These are phyloP conservation scores for Bhutanitis thaidina DNA, from an alignment of 2,888 invertebrate genomes.

Conservation along the genomic window DNA sequence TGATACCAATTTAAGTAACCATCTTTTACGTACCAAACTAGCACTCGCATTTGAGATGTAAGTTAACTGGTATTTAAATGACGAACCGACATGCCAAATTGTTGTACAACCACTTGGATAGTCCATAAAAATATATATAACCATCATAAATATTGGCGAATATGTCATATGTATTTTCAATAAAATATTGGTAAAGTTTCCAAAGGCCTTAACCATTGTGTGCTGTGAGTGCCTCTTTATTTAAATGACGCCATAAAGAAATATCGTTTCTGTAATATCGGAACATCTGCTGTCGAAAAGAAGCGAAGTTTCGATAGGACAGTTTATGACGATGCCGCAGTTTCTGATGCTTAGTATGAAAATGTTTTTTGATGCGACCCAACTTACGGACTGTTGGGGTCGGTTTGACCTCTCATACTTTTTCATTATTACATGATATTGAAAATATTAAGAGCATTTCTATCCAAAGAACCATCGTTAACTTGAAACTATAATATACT, in stretches of 20 bases:
- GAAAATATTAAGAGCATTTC: neutral
- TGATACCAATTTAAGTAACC: too few species aligned
- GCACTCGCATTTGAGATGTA: too few species aligned
- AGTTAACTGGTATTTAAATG: too few species aligned
- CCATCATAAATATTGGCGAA: slow-evolving; percentile 1
- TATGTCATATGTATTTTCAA: slow-evolving; percentile 13
- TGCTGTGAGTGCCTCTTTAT: slow-evolving; percentile 57
- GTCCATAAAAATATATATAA: too few species aligned
- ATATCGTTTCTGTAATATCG: slow-evolving; percentile 58
- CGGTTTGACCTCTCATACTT: neutral
- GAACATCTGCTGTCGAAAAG: slow-evolving; percentile 65
- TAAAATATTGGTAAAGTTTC: slow-evolving; percentile 37
- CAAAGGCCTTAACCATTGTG: slow-evolving; percentile 41
- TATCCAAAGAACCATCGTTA: too few species aligned
- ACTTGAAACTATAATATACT: too few species aligned
- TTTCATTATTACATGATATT: neutral
- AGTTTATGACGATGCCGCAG: slow-evolving; percentile 57
- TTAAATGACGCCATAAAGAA: slow-evolving; percentile 70
- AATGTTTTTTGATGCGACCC: slow-evolving; percentile 15
- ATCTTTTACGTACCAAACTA: too few species aligned
- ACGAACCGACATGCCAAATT: too few species aligned
- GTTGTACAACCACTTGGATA: too few species aligned
- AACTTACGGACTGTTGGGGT: slow-evolving; percentile 1
- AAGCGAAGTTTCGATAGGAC: slow-evolving; percentile 51
- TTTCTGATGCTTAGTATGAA: slow-evolving; percentile 51